A percentile compares a stretch with the other conserved stretches of the same genome.
phyloP scores from a whole-genome alignment of 1,140 invertebrate species.

The Caenorhabditis inopinata region DNA sequence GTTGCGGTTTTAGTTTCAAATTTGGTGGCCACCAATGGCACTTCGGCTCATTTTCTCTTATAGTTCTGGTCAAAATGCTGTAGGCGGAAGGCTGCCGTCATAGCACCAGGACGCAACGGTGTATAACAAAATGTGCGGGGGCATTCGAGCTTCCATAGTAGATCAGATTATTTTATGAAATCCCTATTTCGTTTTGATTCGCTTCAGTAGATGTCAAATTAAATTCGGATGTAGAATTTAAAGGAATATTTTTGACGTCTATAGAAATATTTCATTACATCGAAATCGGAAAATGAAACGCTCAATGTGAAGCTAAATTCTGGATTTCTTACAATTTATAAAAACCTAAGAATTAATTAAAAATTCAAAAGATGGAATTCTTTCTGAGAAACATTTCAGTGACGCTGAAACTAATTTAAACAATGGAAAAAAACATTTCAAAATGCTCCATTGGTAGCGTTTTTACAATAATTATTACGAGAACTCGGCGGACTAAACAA shows the following conservation, averaged over 20 bases:
- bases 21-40: background rate
- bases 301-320: too few relatives aligned
- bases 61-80: background rate
- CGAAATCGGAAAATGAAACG: too few relatives aligned
- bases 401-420: too few relatives aligned
- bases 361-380: too few relatives aligned
- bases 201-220: background rate
- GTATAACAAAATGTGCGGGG: background rate
- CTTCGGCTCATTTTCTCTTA: background rate
- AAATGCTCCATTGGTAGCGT: too few relatives aligned
- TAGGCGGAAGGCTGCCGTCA: background rate
- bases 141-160: background rate
- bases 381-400: too few relatives aligned
- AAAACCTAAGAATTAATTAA: too few relatives aligned
- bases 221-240: background rate
- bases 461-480: too few relatives aligned
- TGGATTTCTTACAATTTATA: too few relatives aligned
- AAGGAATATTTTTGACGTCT: background rate
- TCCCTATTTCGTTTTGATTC: background rate
- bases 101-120: background rate
- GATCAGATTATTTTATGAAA: constrained; percentile 24
- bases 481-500: too few relatives aligned
- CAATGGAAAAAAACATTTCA: too few relatives aligned
- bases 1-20: constrained; percentile 25
- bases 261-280: background rate